These are phyloP conservation scores for Dendrocopos noguchii DNA, from an alignment of 2,113 vertebrate genomes.

Conservation along the genomic window DNA sequence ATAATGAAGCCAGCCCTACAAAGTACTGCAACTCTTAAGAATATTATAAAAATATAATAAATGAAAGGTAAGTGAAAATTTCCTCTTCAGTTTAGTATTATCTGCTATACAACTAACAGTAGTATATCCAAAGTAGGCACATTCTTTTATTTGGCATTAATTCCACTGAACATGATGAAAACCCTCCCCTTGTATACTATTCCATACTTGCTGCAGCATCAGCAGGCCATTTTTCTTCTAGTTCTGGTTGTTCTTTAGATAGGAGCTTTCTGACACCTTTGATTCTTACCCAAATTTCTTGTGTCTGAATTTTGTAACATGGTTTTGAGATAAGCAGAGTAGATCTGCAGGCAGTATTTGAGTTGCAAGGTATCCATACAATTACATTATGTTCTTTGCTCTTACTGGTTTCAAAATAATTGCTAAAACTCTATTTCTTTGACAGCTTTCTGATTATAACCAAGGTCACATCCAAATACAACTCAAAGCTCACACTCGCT, in stretches of 20 bases:
- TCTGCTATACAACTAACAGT: background rate
- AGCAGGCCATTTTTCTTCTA: background rate
- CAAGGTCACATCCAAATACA: background rate
- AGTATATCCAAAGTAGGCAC: background rate
- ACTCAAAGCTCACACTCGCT: background rate
- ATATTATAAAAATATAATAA: background rate
- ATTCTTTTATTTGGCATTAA: background rate
- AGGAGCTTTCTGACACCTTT: background rate
- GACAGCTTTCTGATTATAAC: background rate
- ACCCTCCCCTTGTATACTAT: fast-evolving
- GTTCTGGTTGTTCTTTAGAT: background rate
- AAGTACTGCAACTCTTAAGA: background rate
- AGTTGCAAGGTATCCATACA: background rate
- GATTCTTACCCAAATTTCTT: background rate
- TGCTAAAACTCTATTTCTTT: background rate
- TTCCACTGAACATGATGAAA: background rate
- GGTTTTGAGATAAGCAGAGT: background rate
- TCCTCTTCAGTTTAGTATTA: background rate
- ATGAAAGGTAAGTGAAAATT: background rate
- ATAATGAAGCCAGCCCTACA: background rate
- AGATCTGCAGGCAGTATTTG: background rate
- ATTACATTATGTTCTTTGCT: background rate
- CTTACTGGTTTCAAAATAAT: background rate
- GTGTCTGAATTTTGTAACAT: background rate
- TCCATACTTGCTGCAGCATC: background rate